Base-by-base conservation (phyloP, 1,140 invertebrate genomes). In the Propsilocerus akamusi region DNA sequence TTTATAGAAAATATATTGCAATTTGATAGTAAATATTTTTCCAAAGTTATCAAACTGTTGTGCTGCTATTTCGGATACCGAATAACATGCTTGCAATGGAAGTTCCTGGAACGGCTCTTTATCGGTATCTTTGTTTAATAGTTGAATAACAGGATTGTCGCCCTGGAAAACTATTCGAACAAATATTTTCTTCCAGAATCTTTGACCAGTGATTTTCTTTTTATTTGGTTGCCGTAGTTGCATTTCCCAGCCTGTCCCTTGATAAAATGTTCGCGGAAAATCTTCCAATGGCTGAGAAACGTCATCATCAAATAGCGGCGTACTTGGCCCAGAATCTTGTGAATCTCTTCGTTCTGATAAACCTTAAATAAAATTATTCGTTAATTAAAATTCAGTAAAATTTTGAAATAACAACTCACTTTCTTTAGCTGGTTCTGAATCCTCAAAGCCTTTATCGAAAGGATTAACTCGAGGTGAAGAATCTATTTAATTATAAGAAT, bases 1-100 rank as follows among this genome's bases (percentile, higher is more conserved):
- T 64, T 97, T 97, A 67, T 99, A 99, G 66, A 97, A 95, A 25
- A 98, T 86, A 61, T 97, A 97, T 62, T 98, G 94, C 34, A 99
- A 69, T 68, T 99, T 99, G 12, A 97, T 78, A 0, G 96, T 99
- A 68, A 99, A 97, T 57, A 99, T 98, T 71, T 99, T 99, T 4
- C 94, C 94, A 65, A 86, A 99, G 60, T 95, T 86, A 71, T 99
- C 96, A 65, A 89, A 97, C 66, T 97, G 94, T 67, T 97, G 94
- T 23, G 93, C 84, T n/a, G 82, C 83, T 12, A 91, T 85, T 51
- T 89, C 87, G 1, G 87, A 92, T 5, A 91, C 84, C 0, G 87
- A 92, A 63, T 96, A 95, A 60, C 87, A 93, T 5, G 89, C 80
- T 61, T 96, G 86, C 26, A 97, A 68, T 0, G 90, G 90, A 37